Conservation (phyloP, 2,113 vertebrate genomes). For the Hippocampus guttulatus region DNA sequence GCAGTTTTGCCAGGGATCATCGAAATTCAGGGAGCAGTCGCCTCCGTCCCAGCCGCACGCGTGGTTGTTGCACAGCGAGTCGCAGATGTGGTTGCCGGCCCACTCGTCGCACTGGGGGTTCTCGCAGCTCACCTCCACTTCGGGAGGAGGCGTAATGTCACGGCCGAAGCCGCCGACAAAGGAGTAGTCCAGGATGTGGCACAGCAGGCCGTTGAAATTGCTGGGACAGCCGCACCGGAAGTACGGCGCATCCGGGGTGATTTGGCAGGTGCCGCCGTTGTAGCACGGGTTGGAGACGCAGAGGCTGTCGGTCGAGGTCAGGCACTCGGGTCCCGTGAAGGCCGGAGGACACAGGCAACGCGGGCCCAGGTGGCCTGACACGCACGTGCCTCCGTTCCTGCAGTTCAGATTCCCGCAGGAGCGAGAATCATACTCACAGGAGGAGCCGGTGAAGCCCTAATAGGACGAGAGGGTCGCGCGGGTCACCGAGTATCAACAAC, state of each 20-base stretch:
- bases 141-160: slow-evolving; percentile 82
- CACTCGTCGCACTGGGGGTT: slow-evolving; percentile 78
- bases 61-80: slow-evolving; percentile 85
- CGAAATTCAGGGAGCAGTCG: slow-evolving; percentile 95
- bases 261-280: slow-evolving; percentile 90
- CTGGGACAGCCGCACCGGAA: slow-evolving; percentile 89
- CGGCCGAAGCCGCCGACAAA: slow-evolving; percentile 84
- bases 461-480: neutral
- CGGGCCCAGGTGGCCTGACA: slow-evolving; percentile 81
- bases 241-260: slow-evolving; percentile 77
- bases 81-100: slow-evolving; percentile 86
- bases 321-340: slow-evolving; percentile 87
- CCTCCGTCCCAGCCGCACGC: slow-evolving; percentile 95
- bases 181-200: slow-evolving; percentile 91
- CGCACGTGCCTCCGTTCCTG: slow-evolving; percentile 86
- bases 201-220: slow-evolving; percentile 92
- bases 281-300: slow-evolving; percentile 88
- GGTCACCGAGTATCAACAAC: neutral
- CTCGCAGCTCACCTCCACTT: slow-evolving; percentile 82
- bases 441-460: slow-evolving; percentile 90
- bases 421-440: slow-evolving; percentile 86
- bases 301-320: slow-evolving; percentile 80
- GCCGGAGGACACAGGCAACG: slow-evolving; percentile 80
- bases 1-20: slow-evolving; percentile 97
- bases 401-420: slow-evolving; percentile 85